phyloP scores from a whole-genome alignment of 2,888 invertebrate species.

The Hypomecis atomaria region DNA sequence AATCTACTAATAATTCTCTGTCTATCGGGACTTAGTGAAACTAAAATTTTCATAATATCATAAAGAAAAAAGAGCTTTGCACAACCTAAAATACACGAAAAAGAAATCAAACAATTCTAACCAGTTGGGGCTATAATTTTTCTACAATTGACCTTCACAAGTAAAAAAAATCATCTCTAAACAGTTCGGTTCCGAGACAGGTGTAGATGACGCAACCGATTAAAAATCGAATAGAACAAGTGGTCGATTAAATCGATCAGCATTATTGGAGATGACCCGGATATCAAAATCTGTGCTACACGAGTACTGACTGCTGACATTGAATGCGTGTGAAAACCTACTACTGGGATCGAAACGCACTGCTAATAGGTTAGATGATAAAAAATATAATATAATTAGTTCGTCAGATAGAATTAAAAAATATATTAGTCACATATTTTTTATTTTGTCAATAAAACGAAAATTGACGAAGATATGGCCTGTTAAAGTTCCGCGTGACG shows the following conservation, averaged over 20 bases:
- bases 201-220: slow-evolving; percentile 4
- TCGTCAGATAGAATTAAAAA: too few species aligned
- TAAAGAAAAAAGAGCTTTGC: too few species aligned
- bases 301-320: slow-evolving; percentile 23
- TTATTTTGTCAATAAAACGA: too few species aligned
- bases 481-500: too few species aligned
- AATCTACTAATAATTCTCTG: too few species aligned
- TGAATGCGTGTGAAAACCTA: slow-evolving; percentile 4
- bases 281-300: slow-evolving; percentile 29
- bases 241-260: slow-evolving; percentile 12
- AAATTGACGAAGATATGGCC: too few species aligned
- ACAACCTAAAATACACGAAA: too few species aligned
- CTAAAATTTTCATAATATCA: background rate
- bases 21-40: background rate
- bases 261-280: slow-evolving; percentile 25
- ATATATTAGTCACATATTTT: too few species aligned
- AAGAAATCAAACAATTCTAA: background rate
- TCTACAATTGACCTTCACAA: background rate
- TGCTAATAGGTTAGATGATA: background rate
- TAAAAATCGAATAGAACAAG: slow-evolving; percentile 11
- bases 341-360: background rate
- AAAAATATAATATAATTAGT: too few species aligned
- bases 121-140: background rate
- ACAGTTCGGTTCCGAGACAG: background rate
- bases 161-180: background rate